Base-by-base conservation (phyloP, 2,888 invertebrate species). In the Pseudococcus jackbeardsleyi region DNA sequence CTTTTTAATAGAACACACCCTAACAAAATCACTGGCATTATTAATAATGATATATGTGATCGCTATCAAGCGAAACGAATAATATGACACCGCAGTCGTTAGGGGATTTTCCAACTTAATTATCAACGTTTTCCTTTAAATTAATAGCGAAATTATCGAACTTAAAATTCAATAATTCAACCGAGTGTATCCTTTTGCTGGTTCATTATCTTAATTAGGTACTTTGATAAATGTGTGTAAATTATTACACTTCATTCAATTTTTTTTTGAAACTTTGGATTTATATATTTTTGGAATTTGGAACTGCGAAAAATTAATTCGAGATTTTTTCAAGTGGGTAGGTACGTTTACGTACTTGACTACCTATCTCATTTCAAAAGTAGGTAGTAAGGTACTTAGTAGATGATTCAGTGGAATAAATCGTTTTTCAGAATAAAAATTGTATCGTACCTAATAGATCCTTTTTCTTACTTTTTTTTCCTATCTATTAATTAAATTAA, bases 41-140 rank as follows among this genome's bases (percentile, higher is more conserved):
- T 84, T 85, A 85, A 85, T 85, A 85, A 85, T 59, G 85, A 85
- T 85, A 33, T 85, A 85, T 85, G 85, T 26, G 85, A 59, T 26
- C 15, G 59, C 85, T 59, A 85, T 85, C 85, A 85, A 85, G 59
- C 85, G 85, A 59, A 85, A 85, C 85, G 85, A 85, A 85, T 79
- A 79, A 79, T 85, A 50, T 26, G 85, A 85, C 85, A 85, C 85
- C 85, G 33, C 39, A 39, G 33, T 39, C 85, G 85, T 59, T 85
- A 22, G 50, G 85, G 85, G 39, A 85, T 59, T 85, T 59, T 39
- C 39, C 64, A 59, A 59, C 12, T 59, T 85, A 85, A 85, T 85
- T 59, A 85, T 85, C 22, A 59, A 59, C 22, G 39, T 42, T 79
- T 79, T 59, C 42, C n/a, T 42, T n/a, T 42, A 42, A 46, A 79